These are phyloP conservation scores for Drosophila yooni DNA, from an alignment of 2,888 invertebrate species.

Conservation along the genomic window DNA sequence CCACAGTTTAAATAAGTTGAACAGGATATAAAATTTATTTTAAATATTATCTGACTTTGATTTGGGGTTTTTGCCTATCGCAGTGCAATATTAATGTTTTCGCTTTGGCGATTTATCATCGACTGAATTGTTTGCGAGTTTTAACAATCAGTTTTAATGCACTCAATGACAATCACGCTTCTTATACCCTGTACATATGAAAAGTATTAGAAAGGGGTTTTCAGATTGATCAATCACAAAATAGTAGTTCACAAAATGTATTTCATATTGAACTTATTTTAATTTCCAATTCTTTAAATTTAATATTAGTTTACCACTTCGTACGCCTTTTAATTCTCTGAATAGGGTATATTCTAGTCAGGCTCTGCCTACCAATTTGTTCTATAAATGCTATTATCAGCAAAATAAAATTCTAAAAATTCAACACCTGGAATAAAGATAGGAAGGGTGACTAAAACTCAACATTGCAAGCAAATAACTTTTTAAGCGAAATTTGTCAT, in stretches of 20 bases:
- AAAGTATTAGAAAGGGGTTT: not conserved
- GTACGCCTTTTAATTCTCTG: not conserved
- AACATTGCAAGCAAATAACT: slow-evolving; percentile 12
- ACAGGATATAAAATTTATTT: slow-evolving; percentile 14
- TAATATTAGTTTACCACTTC: not conserved
- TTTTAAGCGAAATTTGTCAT: slow-evolving; percentile 16
- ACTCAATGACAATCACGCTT: not conserved
- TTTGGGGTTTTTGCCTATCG: not conserved
- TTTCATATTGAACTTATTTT: not conserved
- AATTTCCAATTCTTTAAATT: not conserved
- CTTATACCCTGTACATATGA: slow-evolving; percentile 6
- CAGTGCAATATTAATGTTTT: slow-evolving; percentile 4
- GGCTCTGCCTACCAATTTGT: not conserved
- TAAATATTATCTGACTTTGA: not conserved
- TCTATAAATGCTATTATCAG: slow-evolving; percentile 7
- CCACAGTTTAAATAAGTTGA: slow-evolving; percentile 41
- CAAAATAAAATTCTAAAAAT: not conserved
- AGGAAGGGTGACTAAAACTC: slow-evolving; percentile 21
- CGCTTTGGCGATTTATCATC: slow-evolving; percentile 4
- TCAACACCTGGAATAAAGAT: slow-evolving; percentile 9
- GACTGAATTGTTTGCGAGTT: slow-evolving; percentile 8
- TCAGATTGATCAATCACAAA: not conserved
- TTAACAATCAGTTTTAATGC: not conserved
- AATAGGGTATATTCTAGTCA: not conserved
- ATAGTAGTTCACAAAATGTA: not conserved